Conservation (phyloP, 2,113 vertebrate genomes). For the Uropsilus gracilis region DNA sequence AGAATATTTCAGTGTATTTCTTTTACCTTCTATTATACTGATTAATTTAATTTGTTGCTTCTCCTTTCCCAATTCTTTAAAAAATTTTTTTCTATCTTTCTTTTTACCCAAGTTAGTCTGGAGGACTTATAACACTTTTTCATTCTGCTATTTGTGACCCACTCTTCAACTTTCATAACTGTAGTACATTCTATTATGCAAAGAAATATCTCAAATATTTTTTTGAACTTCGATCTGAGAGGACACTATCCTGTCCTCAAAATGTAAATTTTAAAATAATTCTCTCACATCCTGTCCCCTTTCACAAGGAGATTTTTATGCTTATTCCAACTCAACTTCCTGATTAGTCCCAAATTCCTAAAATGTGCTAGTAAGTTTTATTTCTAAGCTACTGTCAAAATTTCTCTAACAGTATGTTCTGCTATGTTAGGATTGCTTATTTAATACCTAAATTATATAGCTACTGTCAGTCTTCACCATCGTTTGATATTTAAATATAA, state of each 20-base stretch:
- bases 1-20: neutral
- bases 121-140: neutral
- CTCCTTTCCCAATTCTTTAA: neutral
- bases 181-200: neutral
- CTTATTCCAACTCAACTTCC: neutral
- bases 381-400: neutral
- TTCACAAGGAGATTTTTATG: neutral
- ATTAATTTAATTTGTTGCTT: neutral
- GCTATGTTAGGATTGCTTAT: neutral
- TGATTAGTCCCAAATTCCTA: neutral
- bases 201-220: neutral
- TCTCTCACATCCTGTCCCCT: neutral
- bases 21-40: too few relatives aligned
- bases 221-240: neutral
- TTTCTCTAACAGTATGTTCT: neutral
- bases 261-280: neutral
- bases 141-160: neutral
- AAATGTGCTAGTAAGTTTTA: neutral
- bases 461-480: neutral
- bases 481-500: neutral
- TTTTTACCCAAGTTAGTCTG: neutral
- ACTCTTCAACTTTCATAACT: neutral
- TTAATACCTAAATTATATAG: neutral
- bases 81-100: neutral
- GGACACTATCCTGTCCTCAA: neutral